These are phyloP conservation scores for Eupithecia dodoneata DNA, from an alignment of 2,888 invertebrate genomes.

Conservation along the genomic window DNA sequence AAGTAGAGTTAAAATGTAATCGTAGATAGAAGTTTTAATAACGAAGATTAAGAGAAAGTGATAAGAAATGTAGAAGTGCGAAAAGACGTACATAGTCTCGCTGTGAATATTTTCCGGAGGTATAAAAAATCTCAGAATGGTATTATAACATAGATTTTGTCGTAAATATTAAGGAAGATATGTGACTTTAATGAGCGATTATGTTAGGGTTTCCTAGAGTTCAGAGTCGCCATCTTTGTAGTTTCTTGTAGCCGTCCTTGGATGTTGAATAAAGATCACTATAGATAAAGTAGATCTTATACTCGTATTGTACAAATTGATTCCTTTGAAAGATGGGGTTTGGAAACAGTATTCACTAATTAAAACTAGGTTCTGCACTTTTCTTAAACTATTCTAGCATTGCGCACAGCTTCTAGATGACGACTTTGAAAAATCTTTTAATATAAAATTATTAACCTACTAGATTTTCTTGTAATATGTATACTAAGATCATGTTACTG, in stretches of 20 bases:
- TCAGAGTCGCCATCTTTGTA: conserved; percentile 41
- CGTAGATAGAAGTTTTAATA: conserved; percentile 8
- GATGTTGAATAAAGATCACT: conserved; percentile 9
- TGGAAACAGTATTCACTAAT: conserved; percentile 15
- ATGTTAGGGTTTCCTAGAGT: conserved; percentile 22
- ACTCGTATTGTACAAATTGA: conserved; percentile 18
- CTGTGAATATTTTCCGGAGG: conserved; percentile 9
- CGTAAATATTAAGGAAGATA: conserved; percentile 1
- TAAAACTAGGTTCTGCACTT: conserved; percentile 1
- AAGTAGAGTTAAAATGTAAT: conserved; percentile 13
- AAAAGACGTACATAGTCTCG: not conserved
- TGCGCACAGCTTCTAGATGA: conserved; percentile 23
- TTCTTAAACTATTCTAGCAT: conserved; percentile 7
- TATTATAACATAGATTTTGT: not conserved
- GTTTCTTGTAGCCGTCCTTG: conserved; percentile 38
- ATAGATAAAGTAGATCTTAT: conserved; percentile 15
- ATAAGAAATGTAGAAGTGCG: not conserved
- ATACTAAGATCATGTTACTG: not conserved
- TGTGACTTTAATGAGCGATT: conserved; percentile 26
- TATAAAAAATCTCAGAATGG: conserved; percentile 14
- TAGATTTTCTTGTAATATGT: not conserved
- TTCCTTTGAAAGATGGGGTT: conserved; percentile 30
- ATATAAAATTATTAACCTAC: not conserved
- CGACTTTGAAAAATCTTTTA: conserved; percentile 6
- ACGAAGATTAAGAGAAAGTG: not conserved